phyloP scores from a whole-genome alignment of 2,113 vertebrate genomes.

The Rhabdornis inornatus region DNA sequence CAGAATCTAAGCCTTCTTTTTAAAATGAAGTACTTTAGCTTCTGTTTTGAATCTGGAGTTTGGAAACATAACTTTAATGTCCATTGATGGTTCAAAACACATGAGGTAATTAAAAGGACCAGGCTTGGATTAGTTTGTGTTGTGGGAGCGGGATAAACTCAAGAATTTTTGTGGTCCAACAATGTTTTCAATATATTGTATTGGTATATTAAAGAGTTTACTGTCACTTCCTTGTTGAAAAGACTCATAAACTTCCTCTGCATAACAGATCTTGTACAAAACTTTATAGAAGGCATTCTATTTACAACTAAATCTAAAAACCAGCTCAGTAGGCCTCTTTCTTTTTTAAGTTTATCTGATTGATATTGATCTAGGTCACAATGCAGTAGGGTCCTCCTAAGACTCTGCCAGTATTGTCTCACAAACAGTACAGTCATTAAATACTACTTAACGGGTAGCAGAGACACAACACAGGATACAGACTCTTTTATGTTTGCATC shows the following conservation, averaged over 20 bases:
- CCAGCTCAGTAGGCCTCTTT: not conserved
- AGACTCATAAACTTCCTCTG: slow-evolving; percentile 1
- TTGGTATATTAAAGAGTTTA: not conserved
- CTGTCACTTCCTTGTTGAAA: not conserved
- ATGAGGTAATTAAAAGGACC: not conserved
- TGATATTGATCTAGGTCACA: slow-evolving; percentile 11
- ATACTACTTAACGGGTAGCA: not conserved
- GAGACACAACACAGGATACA: slow-evolving; percentile 13
- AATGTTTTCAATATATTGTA: not conserved
- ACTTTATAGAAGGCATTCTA: not conserved
- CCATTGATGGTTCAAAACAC: not conserved
- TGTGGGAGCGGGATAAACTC: not conserved
- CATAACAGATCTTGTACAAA: not conserved
- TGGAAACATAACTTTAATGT: not conserved
- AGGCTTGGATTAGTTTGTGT: not conserved
- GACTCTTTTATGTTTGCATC: not conserved
- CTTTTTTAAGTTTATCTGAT: not conserved
- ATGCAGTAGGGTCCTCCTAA: not conserved
- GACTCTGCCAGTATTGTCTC: not conserved
- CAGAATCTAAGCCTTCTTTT: not conserved
- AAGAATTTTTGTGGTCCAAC: not conserved
- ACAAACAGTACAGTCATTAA: slow-evolving; percentile 13
- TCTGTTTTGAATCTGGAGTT: not conserved
- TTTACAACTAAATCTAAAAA: not conserved
- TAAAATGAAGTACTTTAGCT: not conserved